Percentiles rank a stretch among this genome's conserved stretches.
Evolutionary conservation across 1,140 invertebrate genomes (phyloP).

Genomic region (Zaprionus inermis): DNA sequence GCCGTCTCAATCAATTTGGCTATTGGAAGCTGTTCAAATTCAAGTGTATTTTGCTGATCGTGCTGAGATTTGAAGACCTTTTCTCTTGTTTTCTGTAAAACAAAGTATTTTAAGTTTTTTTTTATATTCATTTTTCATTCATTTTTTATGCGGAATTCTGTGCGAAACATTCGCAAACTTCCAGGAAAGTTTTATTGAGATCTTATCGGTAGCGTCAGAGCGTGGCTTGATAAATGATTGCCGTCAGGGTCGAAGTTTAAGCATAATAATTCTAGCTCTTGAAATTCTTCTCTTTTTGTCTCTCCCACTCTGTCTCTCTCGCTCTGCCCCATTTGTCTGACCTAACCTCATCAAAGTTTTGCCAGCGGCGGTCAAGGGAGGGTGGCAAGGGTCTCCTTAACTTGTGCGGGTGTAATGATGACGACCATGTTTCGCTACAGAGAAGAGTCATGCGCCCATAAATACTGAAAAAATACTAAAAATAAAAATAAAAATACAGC

Average conservation of each 20-base stretch:
- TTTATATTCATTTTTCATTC: too few relatives aligned
- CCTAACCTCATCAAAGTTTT: slow-evolving; percentile 35
- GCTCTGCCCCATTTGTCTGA: slow-evolving; percentile 1
- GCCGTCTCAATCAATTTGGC: too few relatives aligned
- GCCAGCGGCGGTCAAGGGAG: background rate
- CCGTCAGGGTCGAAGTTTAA: slow-evolving; percentile 32
- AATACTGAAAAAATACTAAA: slow-evolving; percentile 44
- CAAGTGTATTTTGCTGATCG: background rate
- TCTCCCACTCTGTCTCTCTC: too few relatives aligned
- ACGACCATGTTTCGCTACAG: slow-evolving; percentile 11
- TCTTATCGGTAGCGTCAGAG: slow-evolving; percentile 27
- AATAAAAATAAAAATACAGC: slow-evolving; percentile 21
- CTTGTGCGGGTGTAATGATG: slow-evolving; percentile 69
- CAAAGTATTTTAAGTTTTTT: background rate
- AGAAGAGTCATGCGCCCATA: slow-evolving; percentile 66
- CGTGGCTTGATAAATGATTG: slow-evolving; percentile 51
- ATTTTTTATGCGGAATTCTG: slow-evolving; percentile 28
- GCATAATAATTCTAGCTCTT: slow-evolving; percentile 18
- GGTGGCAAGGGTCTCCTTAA: slow-evolving; percentile 1
- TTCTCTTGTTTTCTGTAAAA: background rate
- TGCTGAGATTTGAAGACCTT: too few relatives aligned
- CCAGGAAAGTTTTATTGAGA: slow-evolving; percentile 18
- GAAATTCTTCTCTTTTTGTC: slow-evolving; percentile 37
- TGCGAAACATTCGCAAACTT: slow-evolving; percentile 16
- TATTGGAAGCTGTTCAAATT: too few relatives aligned